Conservation (phyloP, 1,140 invertebrate species). For the Caenorhabditis remanei region DNA sequence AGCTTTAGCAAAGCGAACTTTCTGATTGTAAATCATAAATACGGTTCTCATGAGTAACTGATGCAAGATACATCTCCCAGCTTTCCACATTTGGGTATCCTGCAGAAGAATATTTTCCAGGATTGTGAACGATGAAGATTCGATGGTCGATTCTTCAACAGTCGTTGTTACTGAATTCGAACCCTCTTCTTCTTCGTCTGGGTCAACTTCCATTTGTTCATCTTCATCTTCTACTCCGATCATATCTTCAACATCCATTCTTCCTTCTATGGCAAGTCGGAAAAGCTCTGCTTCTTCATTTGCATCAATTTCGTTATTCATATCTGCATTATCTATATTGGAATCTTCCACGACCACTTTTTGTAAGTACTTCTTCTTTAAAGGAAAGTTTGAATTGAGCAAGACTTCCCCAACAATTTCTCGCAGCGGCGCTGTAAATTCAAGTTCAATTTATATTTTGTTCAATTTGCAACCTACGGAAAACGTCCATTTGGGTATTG, state of each 20-base stretch:
- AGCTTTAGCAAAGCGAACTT: constrained; percentile 70
- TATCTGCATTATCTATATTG: too few relatives aligned
- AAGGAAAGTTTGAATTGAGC: neutral
- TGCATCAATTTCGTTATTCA: neutral
- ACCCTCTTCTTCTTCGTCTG: constrained; percentile 1
- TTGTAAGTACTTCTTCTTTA: neutral
- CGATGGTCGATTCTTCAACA: neutral
- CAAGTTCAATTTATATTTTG: neutral
- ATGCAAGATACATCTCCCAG: constrained; percentile 72
- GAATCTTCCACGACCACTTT: too few relatives aligned
- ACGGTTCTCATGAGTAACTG: constrained; percentile 76
- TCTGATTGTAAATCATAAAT: constrained; percentile 77
- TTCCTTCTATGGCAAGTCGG: neutral
- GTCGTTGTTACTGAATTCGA: neutral
- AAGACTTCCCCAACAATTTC: constrained; percentile 49
- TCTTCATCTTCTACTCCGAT: neutral
- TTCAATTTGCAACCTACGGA: constrained; percentile 8
- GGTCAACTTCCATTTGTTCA: constrained; percentile 16
- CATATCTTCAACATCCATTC: neutral
- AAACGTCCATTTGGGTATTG: constrained; percentile 32
- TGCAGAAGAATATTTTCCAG: constrained; percentile 27
- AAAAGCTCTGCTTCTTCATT: constrained; percentile 9
- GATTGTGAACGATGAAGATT: neutral
- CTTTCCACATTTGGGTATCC: constrained; percentile 63
- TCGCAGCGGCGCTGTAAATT: constrained; percentile 22